Percentiles rank a stretch among this genome's conserved stretches.
These are phyloP conservation scores for Gephyroberyx darwinii DNA, from an alignment of 2,797 vertebrate genomes.

Conservation along the genomic window DNA sequence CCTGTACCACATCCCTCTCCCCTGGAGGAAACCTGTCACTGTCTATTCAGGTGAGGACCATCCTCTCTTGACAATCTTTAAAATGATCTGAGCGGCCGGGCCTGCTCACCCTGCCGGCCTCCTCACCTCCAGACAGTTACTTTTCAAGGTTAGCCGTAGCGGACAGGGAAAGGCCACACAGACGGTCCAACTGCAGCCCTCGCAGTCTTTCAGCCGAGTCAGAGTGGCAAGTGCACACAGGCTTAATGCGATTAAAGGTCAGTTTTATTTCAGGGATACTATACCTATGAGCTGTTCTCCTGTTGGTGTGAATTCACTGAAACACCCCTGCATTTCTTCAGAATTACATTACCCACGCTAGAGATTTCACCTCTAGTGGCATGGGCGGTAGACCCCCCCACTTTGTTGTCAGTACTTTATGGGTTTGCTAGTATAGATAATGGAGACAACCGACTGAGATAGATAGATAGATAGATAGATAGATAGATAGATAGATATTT, in stretches of 20 bases:
- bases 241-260: constrained; percentile 37
- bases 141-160: constrained; percentile 38
- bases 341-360: constrained; percentile 19
- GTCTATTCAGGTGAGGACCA: constrained; percentile 62
- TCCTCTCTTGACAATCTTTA: constrained; percentile 21
- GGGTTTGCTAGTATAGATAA: constrained; percentile 19
- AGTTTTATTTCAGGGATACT: constrained; percentile 13
- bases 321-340: neutral
- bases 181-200: constrained; percentile 28
- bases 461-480: too few species aligned
- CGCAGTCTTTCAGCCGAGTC: constrained; percentile 23
- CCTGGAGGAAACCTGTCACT: constrained; percentile 60
- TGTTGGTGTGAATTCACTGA: constrained; percentile 5
- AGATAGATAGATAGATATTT: too few species aligned
- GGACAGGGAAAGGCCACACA: constrained; percentile 32
- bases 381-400: neutral
- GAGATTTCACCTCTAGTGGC: constrained; percentile 15
- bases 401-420: constrained; percentile 15
- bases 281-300: constrained; percentile 20
- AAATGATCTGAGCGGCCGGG: constrained; percentile 18
- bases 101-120: neutral
- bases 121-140: constrained; percentile 37
- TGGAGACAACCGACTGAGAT: too few species aligned
- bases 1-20: constrained; percentile 28
- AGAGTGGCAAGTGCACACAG: constrained; percentile 1